A percentile compares a stretch with the other conserved stretches of the same genome.
Evolutionary conservation across 2,113 vertebrate genomes (phyloP).

Genomic region (Miniopterus natalensis): DNA sequence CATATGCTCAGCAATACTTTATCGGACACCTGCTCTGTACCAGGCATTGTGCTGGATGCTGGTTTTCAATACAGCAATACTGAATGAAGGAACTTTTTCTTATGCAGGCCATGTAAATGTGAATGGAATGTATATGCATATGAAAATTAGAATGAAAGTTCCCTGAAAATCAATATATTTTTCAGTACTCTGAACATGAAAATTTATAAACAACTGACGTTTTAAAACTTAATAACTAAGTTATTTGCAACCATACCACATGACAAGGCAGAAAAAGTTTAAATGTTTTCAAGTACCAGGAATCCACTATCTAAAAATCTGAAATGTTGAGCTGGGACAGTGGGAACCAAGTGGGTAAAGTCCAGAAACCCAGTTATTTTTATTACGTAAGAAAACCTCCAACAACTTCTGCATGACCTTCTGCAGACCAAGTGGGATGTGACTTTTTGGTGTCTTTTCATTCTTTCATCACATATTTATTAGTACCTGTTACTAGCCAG

Average conservation of each 20-base stretch:
- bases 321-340: background rate
- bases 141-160: background rate
- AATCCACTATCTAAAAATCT: constrained; percentile 36
- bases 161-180: background rate
- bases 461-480: background rate
- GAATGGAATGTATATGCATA: background rate
- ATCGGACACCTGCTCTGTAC: background rate
- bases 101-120: background rate
- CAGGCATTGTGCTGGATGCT: background rate
- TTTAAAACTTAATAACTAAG: background rate
- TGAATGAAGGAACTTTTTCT: background rate
- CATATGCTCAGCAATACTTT: background rate
- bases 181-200: background rate
- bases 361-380: background rate
- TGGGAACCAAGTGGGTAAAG: background rate
- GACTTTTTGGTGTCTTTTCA: background rate
- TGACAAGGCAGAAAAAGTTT: constrained; percentile 18
- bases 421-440: background rate
- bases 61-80: background rate
- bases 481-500: background rate
- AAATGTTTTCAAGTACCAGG: constrained; percentile 29
- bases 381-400: background rate
- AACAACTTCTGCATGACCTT: background rate
- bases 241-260: background rate
- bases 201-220: constrained; percentile 1